Evolutionary conservation across 2,113 vertebrate species (phyloP), one percentile per base, ranked within the genome.

Genomic region (Gavialis gangeticus): DNA sequence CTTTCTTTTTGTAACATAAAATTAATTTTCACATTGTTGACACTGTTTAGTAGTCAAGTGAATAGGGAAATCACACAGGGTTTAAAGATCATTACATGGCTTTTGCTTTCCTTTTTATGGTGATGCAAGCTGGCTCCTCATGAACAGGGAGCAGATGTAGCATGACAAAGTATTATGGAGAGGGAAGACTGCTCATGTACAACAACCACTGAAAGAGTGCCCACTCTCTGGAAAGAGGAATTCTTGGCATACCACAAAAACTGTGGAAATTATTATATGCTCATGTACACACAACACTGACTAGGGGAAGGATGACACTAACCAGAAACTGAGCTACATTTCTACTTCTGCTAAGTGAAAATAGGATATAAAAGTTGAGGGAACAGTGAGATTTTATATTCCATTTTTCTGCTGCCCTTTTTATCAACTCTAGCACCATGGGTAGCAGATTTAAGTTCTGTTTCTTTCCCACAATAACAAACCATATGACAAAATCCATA

Each of bases 1-100:
- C 34, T 64, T 90, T 84, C 79, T 34, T 83, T 79, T 89, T 84
- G 78, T 77, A 85, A 46, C 54, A 24, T 27, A 66, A 84, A 76
- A 85, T 86, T 79, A 88, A 85, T 88, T 21, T 78, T 9, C 21
- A 78, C 14, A n/a, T 21, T 55, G 60, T 66, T 76, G 63, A 73
- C 34, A 46, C 19, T 71, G 8, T 46, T 24, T 21, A 90, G 71
- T 15, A 73, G 82, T 46, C 79, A 79, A 92, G 86, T 0, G 82
- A 46, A 85, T 93, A 37, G 21, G 27, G 37, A 92, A 90, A 90
- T 56, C 28, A 77, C 9, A 69, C 90, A 76, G n/a, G 27, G 12
- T 21, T 71, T 46, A 56, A 79, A 22, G 79, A 0, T 0, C 2
- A 58, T 59, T 4, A 60, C 9, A 54, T 75, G 4, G 1, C 17